Evolutionary conservation across 2,888 invertebrate species (phyloP).

Genomic region (Schizotus pectinicornis): DNA sequence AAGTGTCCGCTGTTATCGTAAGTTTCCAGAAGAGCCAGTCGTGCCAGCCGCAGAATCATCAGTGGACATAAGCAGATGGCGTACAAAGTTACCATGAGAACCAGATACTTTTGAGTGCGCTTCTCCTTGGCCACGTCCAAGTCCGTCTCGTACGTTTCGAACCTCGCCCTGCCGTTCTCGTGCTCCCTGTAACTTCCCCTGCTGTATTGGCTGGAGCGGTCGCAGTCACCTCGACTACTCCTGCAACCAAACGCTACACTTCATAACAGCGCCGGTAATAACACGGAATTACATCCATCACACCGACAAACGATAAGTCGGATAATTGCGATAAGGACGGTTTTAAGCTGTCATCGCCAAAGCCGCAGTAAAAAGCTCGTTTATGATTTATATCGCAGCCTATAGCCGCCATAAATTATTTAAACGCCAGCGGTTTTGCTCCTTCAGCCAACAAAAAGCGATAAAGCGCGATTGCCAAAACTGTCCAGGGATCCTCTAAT

Average conservation of each 20-base stretch:
- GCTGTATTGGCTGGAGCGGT: constrained; percentile 50
- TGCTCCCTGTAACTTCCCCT: constrained; percentile 45
- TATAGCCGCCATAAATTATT: too few species aligned
- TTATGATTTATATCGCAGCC: too few species aligned
- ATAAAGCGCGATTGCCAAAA: too few species aligned
- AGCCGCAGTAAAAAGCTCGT: too few species aligned
- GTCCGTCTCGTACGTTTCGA: constrained; percentile 63
- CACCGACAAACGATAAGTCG: too few species aligned
- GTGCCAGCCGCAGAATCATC: constrained; percentile 66
- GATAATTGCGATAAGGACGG: too few species aligned
- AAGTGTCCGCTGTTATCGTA: constrained; percentile 72
- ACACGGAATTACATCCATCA: too few species aligned
- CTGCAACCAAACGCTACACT: constrained; percentile 32
- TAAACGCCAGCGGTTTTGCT: too few species aligned
- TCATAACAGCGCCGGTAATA: too few species aligned
- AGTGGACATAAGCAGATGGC: constrained; percentile 72
- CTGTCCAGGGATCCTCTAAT: too few species aligned
- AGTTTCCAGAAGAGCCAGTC: constrained; percentile 70
- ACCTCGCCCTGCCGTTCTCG: constrained; percentile 51
- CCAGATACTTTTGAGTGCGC: constrained; percentile 70
- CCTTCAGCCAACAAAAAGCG: too few species aligned
- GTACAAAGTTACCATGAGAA: constrained; percentile 70
- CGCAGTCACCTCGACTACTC: constrained; percentile 47
- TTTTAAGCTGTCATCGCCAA: too few species aligned
- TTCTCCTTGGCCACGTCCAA: constrained; percentile 67